These are phyloP conservation scores for Clusia tigrina DNA, from an alignment of 2,888 invertebrate genomes.

Conservation along the genomic window DNA sequence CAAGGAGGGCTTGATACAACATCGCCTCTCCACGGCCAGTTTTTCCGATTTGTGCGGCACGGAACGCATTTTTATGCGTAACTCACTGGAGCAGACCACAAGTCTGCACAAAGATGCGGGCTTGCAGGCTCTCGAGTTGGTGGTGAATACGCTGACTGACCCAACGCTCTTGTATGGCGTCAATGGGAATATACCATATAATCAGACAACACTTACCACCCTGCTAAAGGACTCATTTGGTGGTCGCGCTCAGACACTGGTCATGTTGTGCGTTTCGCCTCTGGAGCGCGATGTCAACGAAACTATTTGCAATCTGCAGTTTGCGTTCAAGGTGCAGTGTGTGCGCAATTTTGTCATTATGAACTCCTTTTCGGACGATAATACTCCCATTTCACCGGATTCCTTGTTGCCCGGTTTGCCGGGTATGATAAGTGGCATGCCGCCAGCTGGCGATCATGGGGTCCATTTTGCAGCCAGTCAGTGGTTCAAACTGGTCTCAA, in stretches of 20 bases:
- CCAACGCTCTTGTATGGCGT: constrained; percentile 56
- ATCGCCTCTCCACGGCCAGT: constrained; percentile 76
- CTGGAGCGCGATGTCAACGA: constrained; percentile 74
- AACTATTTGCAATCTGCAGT: constrained; percentile 74
- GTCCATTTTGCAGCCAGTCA: constrained; percentile 85
- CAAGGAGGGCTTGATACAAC: constrained; percentile 73
- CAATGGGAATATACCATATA: constrained; percentile 64
- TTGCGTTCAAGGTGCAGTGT: constrained; percentile 73
- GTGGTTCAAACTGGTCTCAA: constrained; percentile 81
- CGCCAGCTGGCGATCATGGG: constrained; percentile 67
- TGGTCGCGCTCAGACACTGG: constrained; percentile 76
- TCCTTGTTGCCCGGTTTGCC: constrained; percentile 32
- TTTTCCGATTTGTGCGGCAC: constrained; percentile 75
- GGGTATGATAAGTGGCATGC: constrained; percentile 31
- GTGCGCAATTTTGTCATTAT: constrained; percentile 77
- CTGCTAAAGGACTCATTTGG: constrained; percentile 79
- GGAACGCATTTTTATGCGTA: constrained; percentile 66
- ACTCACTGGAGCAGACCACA: constrained; percentile 64
- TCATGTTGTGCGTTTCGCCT: constrained; percentile 78
- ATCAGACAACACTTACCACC: constrained; percentile 74
- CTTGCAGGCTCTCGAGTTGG: constrained; percentile 72
- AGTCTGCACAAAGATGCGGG: constrained; percentile 70
- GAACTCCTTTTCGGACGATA: constrained; percentile 74
- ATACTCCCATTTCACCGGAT: constrained; percentile 67
- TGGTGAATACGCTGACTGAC: constrained; percentile 70